These are phyloP conservation scores for Brachyptera putata DNA, from an alignment of 2,888 invertebrate species.

Conservation along the genomic window DNA sequence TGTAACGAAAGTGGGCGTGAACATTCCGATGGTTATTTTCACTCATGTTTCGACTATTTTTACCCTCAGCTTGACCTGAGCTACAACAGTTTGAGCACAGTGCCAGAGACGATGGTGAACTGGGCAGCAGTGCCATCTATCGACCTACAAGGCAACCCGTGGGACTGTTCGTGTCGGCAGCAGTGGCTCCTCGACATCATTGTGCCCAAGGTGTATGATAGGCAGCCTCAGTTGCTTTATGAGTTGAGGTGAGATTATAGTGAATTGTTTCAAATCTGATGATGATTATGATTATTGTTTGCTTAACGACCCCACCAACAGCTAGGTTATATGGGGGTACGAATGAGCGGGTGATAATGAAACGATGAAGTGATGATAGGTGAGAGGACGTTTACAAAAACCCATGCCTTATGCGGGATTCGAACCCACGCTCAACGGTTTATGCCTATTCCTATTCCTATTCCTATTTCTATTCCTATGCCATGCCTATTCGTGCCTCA, in stretches of 20 bases:
- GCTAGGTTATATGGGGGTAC: too few relatives aligned
- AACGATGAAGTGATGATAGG: too few relatives aligned
- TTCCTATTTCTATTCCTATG: too few relatives aligned
- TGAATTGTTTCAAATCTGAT: too few relatives aligned
- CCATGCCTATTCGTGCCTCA: too few relatives aligned
- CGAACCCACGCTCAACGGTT: too few relatives aligned
- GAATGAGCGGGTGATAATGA: too few relatives aligned
- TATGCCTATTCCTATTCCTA: too few relatives aligned
- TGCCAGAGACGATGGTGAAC: conserved; percentile 39
- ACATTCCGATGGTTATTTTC: background rate
- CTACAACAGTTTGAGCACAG: conserved; percentile 49
- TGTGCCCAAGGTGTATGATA: conserved; percentile 49
- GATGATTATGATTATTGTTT: too few relatives aligned
- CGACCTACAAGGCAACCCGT: conserved; percentile 58
- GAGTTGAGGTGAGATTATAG: conserved; percentile 49
- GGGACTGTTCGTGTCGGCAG: conserved; percentile 57
- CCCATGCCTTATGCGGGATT: too few relatives aligned
- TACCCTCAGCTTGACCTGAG: conserved; percentile 52
- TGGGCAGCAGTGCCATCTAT: conserved; percentile 39
- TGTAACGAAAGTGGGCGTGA: background rate
- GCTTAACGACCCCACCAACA: too few relatives aligned
- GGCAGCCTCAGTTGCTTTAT: conserved; percentile 46
- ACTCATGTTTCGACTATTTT: background rate
- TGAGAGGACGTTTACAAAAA: too few relatives aligned
- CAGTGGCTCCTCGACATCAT: conserved; percentile 57